Percentiles rank a stretch among this genome's conserved stretches.
These are phyloP conservation scores for Onychomys arenicola DNA, from an alignment of 2,797 vertebrate genomes.

Conservation along the genomic window DNA sequence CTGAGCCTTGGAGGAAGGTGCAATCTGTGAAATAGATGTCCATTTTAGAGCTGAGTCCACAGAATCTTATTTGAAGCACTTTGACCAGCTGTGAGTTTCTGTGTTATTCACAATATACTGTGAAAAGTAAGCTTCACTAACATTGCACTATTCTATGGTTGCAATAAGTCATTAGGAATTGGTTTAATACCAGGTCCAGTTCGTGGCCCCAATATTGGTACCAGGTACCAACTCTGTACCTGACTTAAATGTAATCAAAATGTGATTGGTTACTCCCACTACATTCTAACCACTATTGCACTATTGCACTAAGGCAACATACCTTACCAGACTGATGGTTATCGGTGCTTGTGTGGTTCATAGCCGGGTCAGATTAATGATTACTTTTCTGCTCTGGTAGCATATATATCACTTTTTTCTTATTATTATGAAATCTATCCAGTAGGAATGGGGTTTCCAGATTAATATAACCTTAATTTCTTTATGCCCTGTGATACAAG, in stretches of 20 bases:
- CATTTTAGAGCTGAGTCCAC: neutral
- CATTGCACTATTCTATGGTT: neutral
- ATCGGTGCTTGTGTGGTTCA: neutral
- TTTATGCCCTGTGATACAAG: neutral
- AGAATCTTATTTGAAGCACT: neutral
- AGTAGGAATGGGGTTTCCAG: neutral
- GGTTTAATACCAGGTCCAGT: neutral
- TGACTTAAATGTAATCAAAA: neutral
- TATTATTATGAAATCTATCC: neutral
- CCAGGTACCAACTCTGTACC: neutral
- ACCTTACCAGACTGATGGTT: neutral
- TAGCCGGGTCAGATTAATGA: neutral
- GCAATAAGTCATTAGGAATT: neutral
- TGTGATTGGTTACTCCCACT: neutral
- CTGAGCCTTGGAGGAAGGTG: neutral
- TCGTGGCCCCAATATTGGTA: neutral
- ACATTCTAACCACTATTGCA: neutral
- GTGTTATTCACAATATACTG: neutral
- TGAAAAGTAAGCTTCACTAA: neutral
- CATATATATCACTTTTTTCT: neutral
- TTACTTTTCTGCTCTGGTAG: neutral
- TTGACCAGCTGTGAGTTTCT: neutral
- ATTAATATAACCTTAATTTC: neutral
- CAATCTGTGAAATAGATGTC: neutral
- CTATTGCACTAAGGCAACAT: too few species aligned